These are phyloP conservation scores for Calyptommatus sinebrachiatus DNA, from an alignment of 2,113 vertebrate species.

Conservation along the genomic window DNA sequence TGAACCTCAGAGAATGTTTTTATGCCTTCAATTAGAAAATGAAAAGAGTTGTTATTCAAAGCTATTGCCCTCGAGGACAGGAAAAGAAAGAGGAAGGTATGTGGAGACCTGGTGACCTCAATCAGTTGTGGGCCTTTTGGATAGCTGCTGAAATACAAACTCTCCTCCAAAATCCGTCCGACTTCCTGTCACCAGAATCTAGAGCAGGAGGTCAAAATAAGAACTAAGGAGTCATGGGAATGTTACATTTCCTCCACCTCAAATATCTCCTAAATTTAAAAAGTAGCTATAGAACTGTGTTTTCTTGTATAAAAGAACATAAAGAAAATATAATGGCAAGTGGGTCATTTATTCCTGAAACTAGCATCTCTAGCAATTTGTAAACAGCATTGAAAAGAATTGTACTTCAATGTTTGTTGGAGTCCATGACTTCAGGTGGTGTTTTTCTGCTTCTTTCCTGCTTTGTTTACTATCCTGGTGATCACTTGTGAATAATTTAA, in stretches of 20 bases:
- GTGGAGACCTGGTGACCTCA: slow-evolving; percentile 37
- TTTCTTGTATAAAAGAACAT: slow-evolving; percentile 30
- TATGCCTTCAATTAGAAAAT: slow-evolving; percentile 33
- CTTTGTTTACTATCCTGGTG: too few species aligned
- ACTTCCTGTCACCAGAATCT: slow-evolving; percentile 32
- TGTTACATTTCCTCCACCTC: neutral
- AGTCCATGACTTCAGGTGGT: too few species aligned
- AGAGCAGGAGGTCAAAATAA: slow-evolving; percentile 28
- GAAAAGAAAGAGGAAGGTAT: slow-evolving; percentile 39
- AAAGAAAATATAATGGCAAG: slow-evolving; percentile 37
- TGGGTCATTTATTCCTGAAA: neutral
- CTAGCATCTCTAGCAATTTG: neutral
- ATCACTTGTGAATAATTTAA: too few species aligned
- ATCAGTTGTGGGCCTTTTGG: slow-evolving; percentile 20
- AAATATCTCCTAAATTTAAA: neutral
- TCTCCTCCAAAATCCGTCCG: slow-evolving; percentile 44
- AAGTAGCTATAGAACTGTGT: slow-evolving; percentile 26
- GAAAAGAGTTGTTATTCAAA: slow-evolving; percentile 48
- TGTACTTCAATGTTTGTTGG: too few species aligned
- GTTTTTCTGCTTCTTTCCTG: too few species aligned
- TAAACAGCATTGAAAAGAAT: too few species aligned
- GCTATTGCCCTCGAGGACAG: slow-evolving; percentile 43
- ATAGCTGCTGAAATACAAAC: slow-evolving; percentile 39
- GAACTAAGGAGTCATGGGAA: slow-evolving; percentile 53
- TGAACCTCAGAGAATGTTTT: slow-evolving; percentile 22